Conservation (phyloP, 2,888 invertebrate species). For the Clostera curtula region DNA sequence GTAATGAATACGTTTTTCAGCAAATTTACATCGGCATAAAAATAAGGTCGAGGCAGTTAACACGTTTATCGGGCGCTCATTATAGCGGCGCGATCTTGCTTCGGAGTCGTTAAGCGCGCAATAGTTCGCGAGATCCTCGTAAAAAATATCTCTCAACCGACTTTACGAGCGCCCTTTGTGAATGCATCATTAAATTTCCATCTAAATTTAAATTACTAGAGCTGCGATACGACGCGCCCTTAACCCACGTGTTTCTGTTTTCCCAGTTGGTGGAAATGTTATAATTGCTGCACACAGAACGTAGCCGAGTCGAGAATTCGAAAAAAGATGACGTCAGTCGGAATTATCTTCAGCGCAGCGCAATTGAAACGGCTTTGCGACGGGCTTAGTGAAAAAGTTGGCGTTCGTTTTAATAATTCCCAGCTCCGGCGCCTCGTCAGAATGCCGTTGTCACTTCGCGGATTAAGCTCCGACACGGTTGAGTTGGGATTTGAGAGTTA, state of each 20-base stretch:
- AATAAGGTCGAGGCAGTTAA: slow-evolving; percentile 73
- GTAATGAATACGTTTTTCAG: slow-evolving; percentile 71
- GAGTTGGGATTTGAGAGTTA: slow-evolving; percentile 72
- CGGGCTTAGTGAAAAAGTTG: slow-evolving; percentile 75
- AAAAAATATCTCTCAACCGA: slow-evolving; percentile 74
- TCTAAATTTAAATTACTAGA: slow-evolving; percentile 74
- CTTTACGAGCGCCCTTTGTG: slow-evolving; percentile 74
- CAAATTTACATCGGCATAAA: slow-evolving; percentile 72
- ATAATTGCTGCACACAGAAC: slow-evolving; percentile 73
- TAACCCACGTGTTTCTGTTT: slow-evolving; percentile 73
- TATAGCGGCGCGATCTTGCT: slow-evolving; percentile 73
- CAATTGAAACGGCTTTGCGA: slow-evolving; percentile 76
- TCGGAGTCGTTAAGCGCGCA: slow-evolving; percentile 75
- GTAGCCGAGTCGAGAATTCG: slow-evolving; percentile 68
- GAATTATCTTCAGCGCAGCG: slow-evolving; percentile 75
- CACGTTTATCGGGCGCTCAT: slow-evolving; percentile 75
- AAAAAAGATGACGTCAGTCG: slow-evolving; percentile 75
- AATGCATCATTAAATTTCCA: slow-evolving; percentile 75
- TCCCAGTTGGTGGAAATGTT: slow-evolving; percentile 72
- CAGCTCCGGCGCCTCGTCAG: slow-evolving; percentile 75
- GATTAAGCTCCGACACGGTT: slow-evolving; percentile 74
- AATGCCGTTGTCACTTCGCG: slow-evolving; percentile 75
- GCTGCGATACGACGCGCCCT: slow-evolving; percentile 64
- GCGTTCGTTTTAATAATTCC: slow-evolving; percentile 76
- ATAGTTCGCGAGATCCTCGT: slow-evolving; percentile 75